Conservation (phyloP, 1,140 invertebrate species). For the Adoxophyes honmai region DNA sequence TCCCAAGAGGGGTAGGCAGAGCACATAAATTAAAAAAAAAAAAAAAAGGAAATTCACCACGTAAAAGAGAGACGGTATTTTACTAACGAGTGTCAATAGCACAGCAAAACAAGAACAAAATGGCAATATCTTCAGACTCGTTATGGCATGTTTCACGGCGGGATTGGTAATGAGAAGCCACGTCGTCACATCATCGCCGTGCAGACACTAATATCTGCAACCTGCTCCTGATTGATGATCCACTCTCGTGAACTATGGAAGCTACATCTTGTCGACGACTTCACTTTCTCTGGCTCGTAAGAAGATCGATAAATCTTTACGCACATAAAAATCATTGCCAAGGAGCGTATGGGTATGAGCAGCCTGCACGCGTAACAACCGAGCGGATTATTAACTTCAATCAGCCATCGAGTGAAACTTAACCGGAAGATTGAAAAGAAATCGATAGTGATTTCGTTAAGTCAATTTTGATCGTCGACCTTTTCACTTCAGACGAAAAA, state of each 20-base stretch:
- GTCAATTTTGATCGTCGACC: slow-evolving; percentile 28
- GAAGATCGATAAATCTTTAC: slow-evolving; percentile 43
- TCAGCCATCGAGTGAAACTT: slow-evolving; percentile 42
- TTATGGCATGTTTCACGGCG: no score
- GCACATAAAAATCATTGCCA: slow-evolving; percentile 39
- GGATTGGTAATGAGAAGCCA: no score
- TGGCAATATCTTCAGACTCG: no score
- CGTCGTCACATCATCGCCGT: no score
- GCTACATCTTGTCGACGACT: slow-evolving; percentile 30
- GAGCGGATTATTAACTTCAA: slow-evolving; percentile 39
- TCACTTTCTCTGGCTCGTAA: slow-evolving; percentile 53
- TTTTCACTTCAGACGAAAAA: neutral
- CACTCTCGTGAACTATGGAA: slow-evolving; percentile 43
- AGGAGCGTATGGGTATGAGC: slow-evolving; percentile 29
- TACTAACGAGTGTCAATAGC: no score
- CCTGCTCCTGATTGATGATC: slow-evolving; percentile 34
- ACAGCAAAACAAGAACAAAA: no score
- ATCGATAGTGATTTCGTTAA: slow-evolving; percentile 35
- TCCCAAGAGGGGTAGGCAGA: no score
- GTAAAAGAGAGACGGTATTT: no score
- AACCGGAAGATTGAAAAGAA: slow-evolving; percentile 50
- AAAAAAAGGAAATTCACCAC: no score
- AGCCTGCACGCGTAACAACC: slow-evolving; percentile 19
- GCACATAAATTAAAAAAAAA: no score
- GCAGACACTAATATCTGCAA: no score